These are phyloP conservation scores for Alosa sapidissima DNA, from an alignment of 2,797 vertebrate genomes.

Conservation along the genomic window DNA sequence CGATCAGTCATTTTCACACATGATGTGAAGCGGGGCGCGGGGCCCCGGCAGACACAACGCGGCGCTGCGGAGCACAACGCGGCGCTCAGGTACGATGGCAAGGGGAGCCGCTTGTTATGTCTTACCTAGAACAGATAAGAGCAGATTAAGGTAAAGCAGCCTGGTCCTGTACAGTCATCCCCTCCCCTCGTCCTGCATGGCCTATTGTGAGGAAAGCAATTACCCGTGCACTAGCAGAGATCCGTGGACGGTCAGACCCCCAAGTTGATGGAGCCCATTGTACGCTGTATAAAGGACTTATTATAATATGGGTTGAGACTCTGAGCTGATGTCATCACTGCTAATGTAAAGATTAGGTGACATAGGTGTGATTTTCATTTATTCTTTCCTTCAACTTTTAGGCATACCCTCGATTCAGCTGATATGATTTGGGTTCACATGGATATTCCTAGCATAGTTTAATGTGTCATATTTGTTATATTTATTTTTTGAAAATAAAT, in stretches of 20 bases:
- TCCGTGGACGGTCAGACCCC: background rate
- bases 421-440: background rate
- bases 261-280: background rate
- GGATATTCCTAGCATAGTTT: background rate
- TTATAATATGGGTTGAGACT: background rate
- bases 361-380: background rate
- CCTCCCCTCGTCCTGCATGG: constrained; percentile 5
- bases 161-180: constrained; percentile 1
- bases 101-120: constrained; percentile 48
- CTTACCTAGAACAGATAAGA: constrained; percentile 50
- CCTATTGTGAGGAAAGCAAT: constrained; percentile 37
- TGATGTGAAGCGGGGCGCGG: constrained; percentile 29
- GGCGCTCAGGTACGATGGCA: constrained; percentile 9
- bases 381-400: background rate
- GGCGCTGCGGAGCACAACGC: background rate
- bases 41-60: constrained; percentile 38
- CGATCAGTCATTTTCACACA: constrained; percentile 44
- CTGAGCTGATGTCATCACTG: background rate
- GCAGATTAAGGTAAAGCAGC: constrained; percentile 47
- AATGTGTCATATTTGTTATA: background rate
- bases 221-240: constrained; percentile 19
- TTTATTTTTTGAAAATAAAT: background rate
- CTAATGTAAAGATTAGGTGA: background rate
- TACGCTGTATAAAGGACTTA: background rate
- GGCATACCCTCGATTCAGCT: background rate